Evolutionary conservation across 2,113 vertebrate species (phyloP), one percentile per base, ranked within the genome.

Genomic region (Alosa alosa): DNA sequence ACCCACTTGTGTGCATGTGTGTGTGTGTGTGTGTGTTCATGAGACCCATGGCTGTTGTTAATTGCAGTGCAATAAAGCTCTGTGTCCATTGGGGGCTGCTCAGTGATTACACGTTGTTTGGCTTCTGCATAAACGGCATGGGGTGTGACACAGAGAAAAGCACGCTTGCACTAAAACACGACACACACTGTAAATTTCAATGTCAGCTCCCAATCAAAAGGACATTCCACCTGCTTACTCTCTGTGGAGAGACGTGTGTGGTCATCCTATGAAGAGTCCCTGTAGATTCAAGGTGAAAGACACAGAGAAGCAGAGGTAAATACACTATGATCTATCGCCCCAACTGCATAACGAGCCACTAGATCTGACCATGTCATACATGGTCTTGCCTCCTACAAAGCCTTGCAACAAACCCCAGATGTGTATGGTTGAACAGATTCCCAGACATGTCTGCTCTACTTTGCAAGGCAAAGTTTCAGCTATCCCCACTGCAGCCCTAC

Each of bases 21-120:
- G 57, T 86, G 87, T 85, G 84, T 47, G 45, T 39, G 82, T 86
- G 75, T 39, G 47, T 72, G 57, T 86, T 85, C 49, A 13, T 39
- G 41, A 41, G 41, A 41, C 41, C 41, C 41, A 41, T 41, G 41
- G 41, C 41, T 41, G 41, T 41, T 2, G 41, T 41, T 41, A 41
- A 41, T 41, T 41, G 41, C 41, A 41, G 41, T 41, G 41, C 41
- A 41, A 41, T 41, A 41, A 41, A 41, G 1, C 41, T 41, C 41
- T 41, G 72, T 75, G 72, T 75, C 72, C 25, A 11, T 75, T 10
- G 15, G 31, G 72, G 13, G 31, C 11, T 39, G 72, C 36, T 17
- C 72, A 15, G 31, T 75, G 31, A 11, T 36, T 31, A 72, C 2
- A 75, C 15, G 31, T 17, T 36, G 31, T 39, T 3, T 75, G 72